phyloP scores from a whole-genome alignment of 2,113 vertebrate species.

The Orthonyx spaldingii region DNA sequence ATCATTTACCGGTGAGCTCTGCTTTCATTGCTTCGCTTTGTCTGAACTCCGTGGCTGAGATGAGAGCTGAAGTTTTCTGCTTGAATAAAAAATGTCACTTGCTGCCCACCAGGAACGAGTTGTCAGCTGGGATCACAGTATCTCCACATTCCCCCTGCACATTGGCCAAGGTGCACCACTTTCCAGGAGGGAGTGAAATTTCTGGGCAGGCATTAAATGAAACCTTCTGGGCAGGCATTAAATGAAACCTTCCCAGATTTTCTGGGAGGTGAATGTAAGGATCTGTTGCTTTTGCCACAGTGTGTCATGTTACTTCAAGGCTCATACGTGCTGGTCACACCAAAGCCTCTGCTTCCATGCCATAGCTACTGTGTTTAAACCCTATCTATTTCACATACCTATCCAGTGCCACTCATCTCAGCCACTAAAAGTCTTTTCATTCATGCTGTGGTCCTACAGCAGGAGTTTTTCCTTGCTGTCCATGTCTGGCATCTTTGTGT shows the following conservation, averaged over 20 bases:
- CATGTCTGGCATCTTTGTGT: neutral
- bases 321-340: neutral
- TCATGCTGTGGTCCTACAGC: neutral
- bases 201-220: neutral
- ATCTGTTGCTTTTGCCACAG: neutral
- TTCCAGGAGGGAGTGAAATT: neutral
- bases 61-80: neutral
- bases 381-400: neutral
- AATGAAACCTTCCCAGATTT: neutral
- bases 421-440: neutral
- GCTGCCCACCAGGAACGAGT: neutral
- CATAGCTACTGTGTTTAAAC: neutral
- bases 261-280: neutral
- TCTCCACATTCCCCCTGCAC: neutral
- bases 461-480: neutral
- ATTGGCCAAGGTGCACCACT: neutral
- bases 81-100: neutral
- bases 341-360: neutral
- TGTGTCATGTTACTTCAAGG: neutral
- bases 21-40: neutral
- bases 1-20: slow-evolving; percentile 91
- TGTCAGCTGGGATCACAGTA: neutral
- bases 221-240: neutral
- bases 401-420: neutral
- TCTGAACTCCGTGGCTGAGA: neutral